Evolutionary conservation across 2,797 vertebrate species (phyloP).

Genomic region (Syngnathus rostellatus): DNA sequence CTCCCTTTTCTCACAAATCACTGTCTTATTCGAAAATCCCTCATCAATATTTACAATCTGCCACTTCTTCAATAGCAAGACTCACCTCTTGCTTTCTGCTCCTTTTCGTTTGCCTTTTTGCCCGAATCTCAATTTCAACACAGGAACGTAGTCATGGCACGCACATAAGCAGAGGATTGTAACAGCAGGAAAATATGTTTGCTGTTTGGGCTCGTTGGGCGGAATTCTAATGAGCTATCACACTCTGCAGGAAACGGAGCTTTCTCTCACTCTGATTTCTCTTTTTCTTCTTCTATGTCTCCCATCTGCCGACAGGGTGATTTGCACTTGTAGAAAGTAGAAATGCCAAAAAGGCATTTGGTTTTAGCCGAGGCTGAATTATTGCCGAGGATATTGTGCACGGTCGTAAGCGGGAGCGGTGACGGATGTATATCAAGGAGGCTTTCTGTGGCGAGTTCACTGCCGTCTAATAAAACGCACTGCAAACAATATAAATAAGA

Average conservation of each 20-base stretch:
- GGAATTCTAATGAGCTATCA: slow-evolving; percentile 66
- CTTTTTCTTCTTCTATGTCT: slow-evolving; percentile 11
- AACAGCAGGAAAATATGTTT: slow-evolving; percentile 65
- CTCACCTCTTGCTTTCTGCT: slow-evolving; percentile 13
- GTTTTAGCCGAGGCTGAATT: slow-evolving; percentile 47
- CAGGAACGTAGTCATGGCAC: slow-evolving; percentile 54
- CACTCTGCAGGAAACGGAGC: slow-evolving; percentile 45
- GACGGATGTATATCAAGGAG: slow-evolving; percentile 49
- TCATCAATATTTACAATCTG: slow-evolving; percentile 14
- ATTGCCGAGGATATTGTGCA: slow-evolving; percentile 55
- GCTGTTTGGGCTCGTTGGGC: slow-evolving; percentile 57
- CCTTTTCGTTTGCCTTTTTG: slow-evolving; percentile 37
- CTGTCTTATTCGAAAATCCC: slow-evolving; percentile 15
- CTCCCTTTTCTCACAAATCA: slow-evolving; percentile 2
- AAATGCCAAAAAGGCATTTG: slow-evolving; percentile 51
- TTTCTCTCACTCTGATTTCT: slow-evolving; percentile 20
- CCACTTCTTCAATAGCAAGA: slow-evolving; percentile 20
- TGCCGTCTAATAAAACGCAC: slow-evolving; percentile 52
- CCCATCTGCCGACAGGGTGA: slow-evolving; percentile 42
- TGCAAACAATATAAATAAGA: slow-evolving; percentile 5
- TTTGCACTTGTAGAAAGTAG: slow-evolving; percentile 57
- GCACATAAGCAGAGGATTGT: slow-evolving; percentile 47
- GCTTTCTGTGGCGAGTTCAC: slow-evolving; percentile 36
- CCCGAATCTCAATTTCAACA: slow-evolving; percentile 46
- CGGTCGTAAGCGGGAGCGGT: slow-evolving; percentile 24